Evolutionary conservation across 2,797 vertebrate species (phyloP).

Genomic region (Sphaeramia orbicularis): DNA sequence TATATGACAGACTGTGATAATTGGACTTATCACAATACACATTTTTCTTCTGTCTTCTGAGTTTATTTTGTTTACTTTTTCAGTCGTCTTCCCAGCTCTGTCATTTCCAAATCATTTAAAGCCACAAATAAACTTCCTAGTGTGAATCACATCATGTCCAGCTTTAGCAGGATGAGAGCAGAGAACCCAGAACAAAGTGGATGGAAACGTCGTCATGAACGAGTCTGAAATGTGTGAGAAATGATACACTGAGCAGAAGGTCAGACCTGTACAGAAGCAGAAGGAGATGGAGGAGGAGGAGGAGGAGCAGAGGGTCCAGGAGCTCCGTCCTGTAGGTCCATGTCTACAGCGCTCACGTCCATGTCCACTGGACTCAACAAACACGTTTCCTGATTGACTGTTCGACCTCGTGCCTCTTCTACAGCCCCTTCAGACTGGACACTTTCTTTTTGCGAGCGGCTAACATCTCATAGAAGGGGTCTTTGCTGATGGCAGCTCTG

Average conservation of each 20-base stretch:
- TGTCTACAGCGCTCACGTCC: slow-evolving; percentile 37
- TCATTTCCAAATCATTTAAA: too few relatives aligned
- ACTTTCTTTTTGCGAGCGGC: slow-evolving; percentile 98
- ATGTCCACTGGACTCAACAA: slow-evolving; percentile 7
- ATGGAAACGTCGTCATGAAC: too few relatives aligned
- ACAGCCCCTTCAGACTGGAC: slow-evolving; percentile 92
- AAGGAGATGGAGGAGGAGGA: slow-evolving; percentile 3
- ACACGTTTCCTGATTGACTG: not conserved
- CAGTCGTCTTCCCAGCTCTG: too few relatives aligned
- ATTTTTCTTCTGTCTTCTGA: too few relatives aligned
- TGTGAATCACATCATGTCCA: too few relatives aligned
- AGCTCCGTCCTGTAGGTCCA: slow-evolving; percentile 38
- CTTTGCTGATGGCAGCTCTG: slow-evolving; percentile 97
- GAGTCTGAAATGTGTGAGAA: not conserved
- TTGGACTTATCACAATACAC: too few relatives aligned
- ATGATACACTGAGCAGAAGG: slow-evolving; percentile 6
- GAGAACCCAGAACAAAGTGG: too few relatives aligned
- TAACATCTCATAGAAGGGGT: slow-evolving; percentile 99
- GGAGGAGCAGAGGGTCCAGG: too few relatives aligned
- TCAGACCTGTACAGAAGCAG: slow-evolving; percentile 23
- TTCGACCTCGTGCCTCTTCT: slow-evolving; percentile 37
- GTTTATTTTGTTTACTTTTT: too few relatives aligned
- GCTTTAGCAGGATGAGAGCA: too few relatives aligned
- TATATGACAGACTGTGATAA: too few relatives aligned
- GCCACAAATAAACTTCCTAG: too few relatives aligned